phyloP scores from a whole-genome alignment of 2,797 vertebrate genomes.

The Balearica regulorum region DNA sequence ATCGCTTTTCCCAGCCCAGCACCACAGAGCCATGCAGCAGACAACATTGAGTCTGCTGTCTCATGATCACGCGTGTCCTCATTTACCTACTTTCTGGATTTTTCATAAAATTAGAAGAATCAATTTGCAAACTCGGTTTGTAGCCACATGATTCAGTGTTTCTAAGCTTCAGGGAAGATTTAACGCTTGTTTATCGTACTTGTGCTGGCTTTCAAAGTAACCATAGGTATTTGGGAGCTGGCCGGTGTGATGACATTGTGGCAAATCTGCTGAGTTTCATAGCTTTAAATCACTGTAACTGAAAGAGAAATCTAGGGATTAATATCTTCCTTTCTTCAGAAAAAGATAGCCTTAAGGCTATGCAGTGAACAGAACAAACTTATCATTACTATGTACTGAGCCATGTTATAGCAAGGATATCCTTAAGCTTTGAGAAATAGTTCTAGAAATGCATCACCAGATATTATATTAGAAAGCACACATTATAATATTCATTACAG shows the following conservation, averaged over 20 bases:
- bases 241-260: neutral
- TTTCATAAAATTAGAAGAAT: neutral
- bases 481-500: constrained; percentile 67
- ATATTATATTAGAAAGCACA: constrained; percentile 50
- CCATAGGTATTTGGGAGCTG: neutral
- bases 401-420: constrained; percentile 33
- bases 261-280: neutral
- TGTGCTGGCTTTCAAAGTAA: neutral
- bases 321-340: constrained; percentile 31
- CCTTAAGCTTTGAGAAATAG: constrained; percentile 55
- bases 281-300: neutral
- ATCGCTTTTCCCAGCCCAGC: neutral
- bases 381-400: constrained; percentile 37
- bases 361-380: constrained; percentile 31
- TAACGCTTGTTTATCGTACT: neutral
- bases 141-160: neutral
- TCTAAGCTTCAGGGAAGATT: neutral
- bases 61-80: rapidly evolving
- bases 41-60: neutral
- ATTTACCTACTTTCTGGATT: neutral
- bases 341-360: constrained; percentile 9
- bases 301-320: neutral
- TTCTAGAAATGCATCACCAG: constrained; percentile 54
- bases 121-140: neutral
- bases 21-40: neutral